Evolutionary conservation across 2,113 vertebrate species (phyloP), one percentile per base, ranked within the genome.

Genomic region (Bothrops jararaca): DNA sequence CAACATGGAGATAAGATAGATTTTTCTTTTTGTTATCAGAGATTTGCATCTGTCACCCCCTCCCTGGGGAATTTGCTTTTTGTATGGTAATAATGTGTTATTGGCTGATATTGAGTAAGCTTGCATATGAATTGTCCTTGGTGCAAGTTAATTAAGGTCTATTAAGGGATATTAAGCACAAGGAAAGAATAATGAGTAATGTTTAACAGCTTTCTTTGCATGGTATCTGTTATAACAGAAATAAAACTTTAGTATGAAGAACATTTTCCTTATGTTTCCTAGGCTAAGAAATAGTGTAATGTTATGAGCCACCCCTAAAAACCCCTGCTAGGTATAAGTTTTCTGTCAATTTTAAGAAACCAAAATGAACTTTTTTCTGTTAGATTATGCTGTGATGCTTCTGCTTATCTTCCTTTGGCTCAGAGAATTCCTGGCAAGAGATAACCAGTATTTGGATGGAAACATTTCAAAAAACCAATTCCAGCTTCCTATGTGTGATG

Each of bases 121-220:
- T 80, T 91, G 90, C 92, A 91, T 91, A 85, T 91, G 90, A 90
- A 93, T 91, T 93, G 88, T 69, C 34, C 53, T 85, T 91, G 90
- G 86, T 91, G 60, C 60, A 85, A 91, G 86, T 85, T 93, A 89
- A 93, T 93, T 93, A 93, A 89, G 64, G 29, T 91, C 90, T 93
- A 80, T 93, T 93, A 93, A 89, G 92, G 86, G 60, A 89, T 93
- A 93, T 91, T 91, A 93, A 93, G 90, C 86, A 89, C 29, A 91
- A 91, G 90, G 85, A 85, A 91, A 85, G 64, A 93, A 93, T 88
- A 88, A 93, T 89, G 53, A 89, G 57, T 88, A 85, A 85, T 29
- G 10, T 89, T 92, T 89, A 92, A 85, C 18, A 88, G 86, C 86
- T 93, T 91, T 58, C 29, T 93, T 74, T 58, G 13, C 53, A 57